Evolutionary conservation across 2,888 invertebrate species (phyloP).

Genomic region (Amphipoea lucens): DNA sequence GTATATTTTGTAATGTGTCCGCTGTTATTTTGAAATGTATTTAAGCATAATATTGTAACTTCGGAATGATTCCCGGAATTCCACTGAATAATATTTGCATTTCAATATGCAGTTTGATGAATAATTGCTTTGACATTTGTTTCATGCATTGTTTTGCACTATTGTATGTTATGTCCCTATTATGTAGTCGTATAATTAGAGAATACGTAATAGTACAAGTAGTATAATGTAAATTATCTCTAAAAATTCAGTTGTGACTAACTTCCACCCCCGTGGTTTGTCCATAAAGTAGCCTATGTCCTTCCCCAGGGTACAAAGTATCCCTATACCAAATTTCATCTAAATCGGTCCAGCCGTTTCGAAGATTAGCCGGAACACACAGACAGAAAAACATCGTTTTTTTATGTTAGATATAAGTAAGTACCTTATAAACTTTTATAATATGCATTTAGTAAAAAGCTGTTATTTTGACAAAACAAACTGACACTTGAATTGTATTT

Average conservation of each 20-base stretch:
- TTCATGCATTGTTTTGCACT: not conserved
- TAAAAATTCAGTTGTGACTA: not conserved
- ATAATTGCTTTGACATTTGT: slow-evolving; percentile 21
- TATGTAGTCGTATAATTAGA: not conserved
- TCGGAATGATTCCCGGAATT: slow-evolving; percentile 10
- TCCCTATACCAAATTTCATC: too few species aligned
- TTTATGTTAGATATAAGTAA: too few species aligned
- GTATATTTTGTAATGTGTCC: not conserved
- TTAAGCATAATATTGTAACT: slow-evolving; percentile 9
- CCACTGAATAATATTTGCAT: slow-evolving; percentile 30
- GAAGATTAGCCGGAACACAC: too few species aligned
- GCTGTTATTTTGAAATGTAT: slow-evolving; percentile 9
- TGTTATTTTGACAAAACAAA: not conserved
- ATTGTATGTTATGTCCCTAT: not conserved
- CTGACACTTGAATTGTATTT: too few species aligned
- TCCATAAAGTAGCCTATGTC: too few species aligned
- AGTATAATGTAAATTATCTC: not conserved
- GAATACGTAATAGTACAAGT: not conserved
- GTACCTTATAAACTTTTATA: too few species aligned
- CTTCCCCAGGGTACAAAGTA: too few species aligned
- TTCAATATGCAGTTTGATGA: slow-evolving; percentile 32
- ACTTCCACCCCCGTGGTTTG: too few species aligned
- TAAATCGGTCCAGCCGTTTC: not conserved
- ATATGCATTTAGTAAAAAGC: too few species aligned
- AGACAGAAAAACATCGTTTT: too few species aligned